Base-by-base conservation (phyloP, 2,113 vertebrate genomes). In the Dasypus novemcinctus region DNA sequence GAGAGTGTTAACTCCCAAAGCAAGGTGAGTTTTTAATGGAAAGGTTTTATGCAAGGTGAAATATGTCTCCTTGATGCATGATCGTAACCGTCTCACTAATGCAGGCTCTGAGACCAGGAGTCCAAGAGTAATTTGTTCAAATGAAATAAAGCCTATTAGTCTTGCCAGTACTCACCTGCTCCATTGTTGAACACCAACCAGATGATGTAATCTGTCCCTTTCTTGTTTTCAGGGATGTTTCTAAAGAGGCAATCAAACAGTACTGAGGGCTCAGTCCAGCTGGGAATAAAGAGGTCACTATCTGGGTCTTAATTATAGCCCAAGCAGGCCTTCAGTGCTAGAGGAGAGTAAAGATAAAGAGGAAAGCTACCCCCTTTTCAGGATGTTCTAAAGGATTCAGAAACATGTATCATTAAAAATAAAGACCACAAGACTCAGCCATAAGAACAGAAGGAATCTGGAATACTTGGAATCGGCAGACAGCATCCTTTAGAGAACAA, bases 131-230 rank as follows among this genome's bases (percentile, higher is more conserved):
- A 97, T 94, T 93, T 87, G 93, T 95, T 93, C 86, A 76, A 84
- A 95, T 94, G 83, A 95, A 97, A 96, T 96, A 90, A 96, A 93
- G 82, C 71, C n/a, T 84, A 52, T 93, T 97, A 87, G 52, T 96
- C 93, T 94, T 81, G 88, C 95, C 93, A 76, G 72, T 33, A 79
- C 64, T 96, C 78, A 87, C 75, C 80, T 87, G 64, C 52, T 96
- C 78, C 10, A 0, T 81, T 84, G 87, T 91, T 96, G 95, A 95
- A 95, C 83, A 74, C 75, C 68, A 94, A 80, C 36, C 14, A 21
- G 86, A 91, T 78, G 82, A 96, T 95, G 87, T 87, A 85, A 93
- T 90, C 92, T 84, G 75, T 90, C 71, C 92, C 36, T 93, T 93
- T 90, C 93, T 91, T 79, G 41, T 93, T 94, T 94, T 80, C n/a